phyloP scores from a whole-genome alignment of 2,797 vertebrate species.

The Staurois parvus region DNA sequence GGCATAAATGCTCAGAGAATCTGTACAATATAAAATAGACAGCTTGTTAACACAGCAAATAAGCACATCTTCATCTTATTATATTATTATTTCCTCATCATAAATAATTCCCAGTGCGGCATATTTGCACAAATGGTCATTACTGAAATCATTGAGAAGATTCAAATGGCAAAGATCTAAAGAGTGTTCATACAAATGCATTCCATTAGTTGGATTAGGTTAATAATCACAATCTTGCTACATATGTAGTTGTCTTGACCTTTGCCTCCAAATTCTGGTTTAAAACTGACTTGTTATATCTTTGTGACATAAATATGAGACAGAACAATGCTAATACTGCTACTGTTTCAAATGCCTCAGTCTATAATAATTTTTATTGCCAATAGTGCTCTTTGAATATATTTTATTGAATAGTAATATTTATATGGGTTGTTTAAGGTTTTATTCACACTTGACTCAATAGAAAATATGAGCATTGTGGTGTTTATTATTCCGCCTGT shows the following conservation, averaged over 20 bases:
- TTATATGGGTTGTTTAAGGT: too few species aligned
- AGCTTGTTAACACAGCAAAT: slow-evolving; percentile 6
- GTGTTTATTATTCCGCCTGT: too few species aligned
- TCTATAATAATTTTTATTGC: too few species aligned
- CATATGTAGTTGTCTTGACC: slow-evolving; percentile 12
- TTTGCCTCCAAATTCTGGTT: slow-evolving; percentile 8
- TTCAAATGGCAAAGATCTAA: neutral
- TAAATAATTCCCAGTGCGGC: neutral
- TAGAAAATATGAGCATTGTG: too few species aligned
- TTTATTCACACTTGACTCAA: too few species aligned
- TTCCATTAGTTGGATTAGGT: neutral
- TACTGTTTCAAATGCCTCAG: too few species aligned
- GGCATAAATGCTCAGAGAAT: slow-evolving; percentile 10
- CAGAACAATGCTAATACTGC: neutral
- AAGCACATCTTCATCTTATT: neutral
- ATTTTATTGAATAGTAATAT: too few species aligned
- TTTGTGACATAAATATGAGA: neutral
- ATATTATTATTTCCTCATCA: slow-evolving; percentile 12
- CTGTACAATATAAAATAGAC: slow-evolving; percentile 5
- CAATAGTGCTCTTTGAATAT: too few species aligned
- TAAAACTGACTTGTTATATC: neutral
- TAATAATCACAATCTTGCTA: slow-evolving; percentile 18
- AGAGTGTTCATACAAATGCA: neutral
- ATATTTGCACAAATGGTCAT: slow-evolving; percentile 5
- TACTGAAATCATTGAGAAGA: slow-evolving; percentile 5